Percentiles rank a stretch among this genome's conserved stretches.
phyloP scores from a whole-genome alignment of 2,888 invertebrate species.

The Anoplius nigerrimus region DNA sequence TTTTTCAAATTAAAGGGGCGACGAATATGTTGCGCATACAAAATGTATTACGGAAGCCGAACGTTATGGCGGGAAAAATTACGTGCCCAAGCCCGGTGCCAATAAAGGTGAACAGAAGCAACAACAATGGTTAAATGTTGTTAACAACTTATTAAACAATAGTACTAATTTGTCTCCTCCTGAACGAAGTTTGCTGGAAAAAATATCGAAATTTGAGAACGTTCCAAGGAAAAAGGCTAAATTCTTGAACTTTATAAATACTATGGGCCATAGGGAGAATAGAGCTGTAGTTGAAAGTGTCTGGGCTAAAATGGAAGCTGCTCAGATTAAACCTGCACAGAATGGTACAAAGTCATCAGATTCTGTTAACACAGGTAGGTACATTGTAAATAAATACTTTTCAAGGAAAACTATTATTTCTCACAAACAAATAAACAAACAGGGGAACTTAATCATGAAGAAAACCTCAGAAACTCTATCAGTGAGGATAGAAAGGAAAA shows the following conservation, averaged over 20 bases:
- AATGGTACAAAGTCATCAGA: slow-evolving; percentile 18
- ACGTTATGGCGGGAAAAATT: slow-evolving; percentile 91
- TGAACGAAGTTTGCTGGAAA: slow-evolving; percentile 81
- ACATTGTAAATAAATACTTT: slow-evolving; percentile 3
- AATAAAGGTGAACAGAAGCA: slow-evolving; percentile 93
- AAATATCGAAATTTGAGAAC: slow-evolving; percentile 84
- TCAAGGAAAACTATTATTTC: background rate
- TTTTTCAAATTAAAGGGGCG: slow-evolving; percentile 78
- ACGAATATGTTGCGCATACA: slow-evolving; percentile 78
- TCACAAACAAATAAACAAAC: background rate
- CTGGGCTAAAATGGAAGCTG: slow-evolving; percentile 78
- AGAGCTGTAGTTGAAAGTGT: slow-evolving; percentile 80
- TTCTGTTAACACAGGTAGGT: slow-evolving; percentile 27
- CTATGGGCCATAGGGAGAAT: slow-evolving; percentile 78
- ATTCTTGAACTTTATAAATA: slow-evolving; percentile 86
- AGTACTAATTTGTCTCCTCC: slow-evolving; percentile 77
- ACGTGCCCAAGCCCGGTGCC: slow-evolving; percentile 80
- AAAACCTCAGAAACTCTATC: background rate
- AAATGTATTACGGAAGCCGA: slow-evolving; percentile 85
- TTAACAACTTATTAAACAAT: slow-evolving; percentile 81
- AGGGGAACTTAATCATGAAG: background rate
- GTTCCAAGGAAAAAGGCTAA: slow-evolving; percentile 91
- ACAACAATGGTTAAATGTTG: slow-evolving; percentile 86
- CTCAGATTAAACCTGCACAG: slow-evolving; percentile 53
- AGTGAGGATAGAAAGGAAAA: slow-evolving; percentile 23